Evolutionary conservation across 2,888 invertebrate species (phyloP), one percentile per base, ranked within the genome.

Genomic region (Limenitis camilla): DNA sequence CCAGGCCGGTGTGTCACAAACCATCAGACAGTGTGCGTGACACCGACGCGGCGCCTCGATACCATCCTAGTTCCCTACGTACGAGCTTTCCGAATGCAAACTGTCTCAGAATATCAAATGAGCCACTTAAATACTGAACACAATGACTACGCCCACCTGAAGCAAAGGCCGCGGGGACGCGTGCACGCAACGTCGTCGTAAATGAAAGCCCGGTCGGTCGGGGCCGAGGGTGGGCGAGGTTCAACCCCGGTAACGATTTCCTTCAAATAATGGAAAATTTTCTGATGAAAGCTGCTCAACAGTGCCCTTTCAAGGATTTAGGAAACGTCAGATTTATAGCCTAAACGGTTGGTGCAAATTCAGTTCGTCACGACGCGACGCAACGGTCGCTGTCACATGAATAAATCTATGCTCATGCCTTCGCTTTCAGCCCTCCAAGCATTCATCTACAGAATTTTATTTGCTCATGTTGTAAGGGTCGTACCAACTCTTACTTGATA

Each of bases 101-200:
- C 85, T 82, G 81, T 85, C 84, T 82, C 76, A 74, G 85, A 87
- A 87, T 86, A 83, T 86, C 80, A 83, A 86, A 87, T 85, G 81
- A 86, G 80, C 84, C 79, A 85, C 84, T 87, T 86, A 86, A 85
- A 86, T 83, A 83, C 78, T 72, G 78, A 81, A 76, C 72, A 84
- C 81, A 84, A 85, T 81, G 81, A 76, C 74, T 79, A 79, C 81
- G 79, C 82, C 81, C 80, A 85, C 86, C 84, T 86, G 83, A 78
- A 81, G 81, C 76, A 75, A 78, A 81, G 79, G 81, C 81, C 74
- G 74, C 72, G 71, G 72, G 74, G 75, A 82, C 83, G 82, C 82
- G 78, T 84, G 78, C 84, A 85, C 85, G 84, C 85, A 83, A 83
- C 79, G 70, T 73, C 67, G 69, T 68, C 76, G 80, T 84, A 84